Evolutionary conservation across 2,888 invertebrate genomes (phyloP), one percentile per base, ranked within the genome.

Genomic region (Pristionchus arcanus): DNA sequence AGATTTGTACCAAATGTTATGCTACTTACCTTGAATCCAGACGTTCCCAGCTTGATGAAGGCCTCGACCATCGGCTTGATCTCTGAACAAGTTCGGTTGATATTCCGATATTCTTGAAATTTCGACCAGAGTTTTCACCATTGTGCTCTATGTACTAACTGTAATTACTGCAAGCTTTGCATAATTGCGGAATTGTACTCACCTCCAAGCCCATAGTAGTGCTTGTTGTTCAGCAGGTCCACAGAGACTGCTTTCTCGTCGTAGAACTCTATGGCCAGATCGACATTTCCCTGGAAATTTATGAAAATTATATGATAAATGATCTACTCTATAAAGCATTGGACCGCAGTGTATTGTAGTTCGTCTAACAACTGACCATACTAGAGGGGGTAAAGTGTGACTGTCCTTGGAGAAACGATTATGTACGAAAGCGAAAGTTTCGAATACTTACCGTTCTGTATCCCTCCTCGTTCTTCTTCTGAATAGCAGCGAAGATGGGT

Each of bases 21-120:
- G 28, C 49, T 28, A 53, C 11, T 15, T 42, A 77, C 81, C 81
- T 42, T 49, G 49, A 42, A 49, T 1, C 28, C 81, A 16, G 49
- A n/a, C 81, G 49, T 81, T n/a, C 81, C 81, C 25, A 42, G 2
- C 49, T 81, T 81, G n/a, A 49, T n/a, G 81, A 49, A 49, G 81
- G 15, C 81, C 28, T 49, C 28, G 49, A 81, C n/a, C 49, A 53
- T 81, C 53, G 11, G 15, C 28, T 49, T 81, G 53, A 81, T 81
- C 19, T 81, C 81, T 81, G n/a, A n/a, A n/a, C 37, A 81, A 81
- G 7, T 15, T 31, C 19, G 42, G 42, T 13, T 7, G 13, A 11
- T 49, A 49, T 9, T 13, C 42, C 42, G 13, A 49, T 49, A 49
- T 9, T 49, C 9, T 13, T 9, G 5, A 13, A 49, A 49, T 49